phyloP scores from a whole-genome alignment of 35 echinoderm and acorn worm species.

The Heliocidaris tuberculata region DNA sequence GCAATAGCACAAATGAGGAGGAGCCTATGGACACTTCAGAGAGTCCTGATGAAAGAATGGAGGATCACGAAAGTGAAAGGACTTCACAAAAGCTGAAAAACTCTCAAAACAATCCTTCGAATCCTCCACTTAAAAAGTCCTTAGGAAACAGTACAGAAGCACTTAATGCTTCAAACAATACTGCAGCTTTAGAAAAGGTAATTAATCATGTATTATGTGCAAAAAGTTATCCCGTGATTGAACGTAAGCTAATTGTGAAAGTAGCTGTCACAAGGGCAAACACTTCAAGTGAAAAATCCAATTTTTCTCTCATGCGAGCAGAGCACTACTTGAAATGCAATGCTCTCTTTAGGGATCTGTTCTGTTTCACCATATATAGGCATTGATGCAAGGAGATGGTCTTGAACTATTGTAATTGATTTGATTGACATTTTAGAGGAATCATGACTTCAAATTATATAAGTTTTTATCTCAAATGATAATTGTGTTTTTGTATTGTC shows the following conservation, averaged over 20 bases:
- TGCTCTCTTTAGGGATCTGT: too few relatives aligned
- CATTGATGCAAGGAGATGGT: too few relatives aligned
- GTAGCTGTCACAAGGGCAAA: background rate
- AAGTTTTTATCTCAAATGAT: too few relatives aligned
- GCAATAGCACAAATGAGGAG: slow-evolving; percentile 36
- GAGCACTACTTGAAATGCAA: too few relatives aligned
- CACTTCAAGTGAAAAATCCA: background rate
- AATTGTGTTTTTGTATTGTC: too few relatives aligned
- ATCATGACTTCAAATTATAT: too few relatives aligned
- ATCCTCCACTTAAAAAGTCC: background rate
- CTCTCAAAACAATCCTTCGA: background rate
- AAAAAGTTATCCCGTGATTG: background rate
- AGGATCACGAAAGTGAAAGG: slow-evolving; percentile 11
- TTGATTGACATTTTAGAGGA: too few relatives aligned
- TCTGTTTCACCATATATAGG: too few relatives aligned
- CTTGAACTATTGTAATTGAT: too few relatives aligned
- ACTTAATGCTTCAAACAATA: slow-evolving; percentile 1
- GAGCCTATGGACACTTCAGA: slow-evolving; percentile 63
- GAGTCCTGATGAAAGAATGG: background rate
- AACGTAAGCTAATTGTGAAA: background rate
- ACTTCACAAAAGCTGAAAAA: slow-evolving; percentile 18
- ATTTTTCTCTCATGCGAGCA: too few relatives aligned
- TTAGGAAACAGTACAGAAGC: background rate
- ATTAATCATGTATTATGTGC: background rate
- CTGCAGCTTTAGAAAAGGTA: background rate